These are phyloP conservation scores for Phymanthus crucifer DNA, from an alignment of 92 coral and sea anemone species.

Conservation along the genomic window DNA sequence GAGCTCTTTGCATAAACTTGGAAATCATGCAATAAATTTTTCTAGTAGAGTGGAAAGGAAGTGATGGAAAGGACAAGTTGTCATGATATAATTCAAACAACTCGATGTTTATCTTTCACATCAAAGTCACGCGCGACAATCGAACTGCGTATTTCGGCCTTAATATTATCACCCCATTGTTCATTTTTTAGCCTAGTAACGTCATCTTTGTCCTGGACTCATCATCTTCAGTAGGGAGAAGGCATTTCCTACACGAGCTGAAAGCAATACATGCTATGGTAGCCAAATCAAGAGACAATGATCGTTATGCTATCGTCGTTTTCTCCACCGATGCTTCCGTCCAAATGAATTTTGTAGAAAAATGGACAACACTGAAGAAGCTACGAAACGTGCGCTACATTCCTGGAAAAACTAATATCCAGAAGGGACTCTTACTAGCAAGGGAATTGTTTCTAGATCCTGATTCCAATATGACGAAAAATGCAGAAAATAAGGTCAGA, in stretches of 20 bases:
- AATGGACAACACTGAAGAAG: slow-evolving; percentile 31
- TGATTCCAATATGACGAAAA: background rate
- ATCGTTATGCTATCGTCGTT: slow-evolving; percentile 46
- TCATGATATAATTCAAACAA: too few relatives aligned
- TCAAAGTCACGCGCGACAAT: too few relatives aligned
- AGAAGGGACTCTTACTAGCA: slow-evolving; percentile 55
- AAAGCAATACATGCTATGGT: slow-evolving; percentile 55
- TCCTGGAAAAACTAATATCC: slow-evolving; percentile 66
- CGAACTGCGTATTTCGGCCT: too few relatives aligned
- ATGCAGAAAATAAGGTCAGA: slow-evolving; percentile 22
- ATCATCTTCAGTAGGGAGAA: slow-evolving; percentile 59
- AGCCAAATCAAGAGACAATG: slow-evolving; percentile 46
- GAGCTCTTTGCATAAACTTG: background rate
- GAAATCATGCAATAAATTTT: too few relatives aligned
- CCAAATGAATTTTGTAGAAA: slow-evolving; percentile 45
- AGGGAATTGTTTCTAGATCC: slow-evolving; percentile 13
- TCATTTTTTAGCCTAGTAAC: slow-evolving; percentile 20
- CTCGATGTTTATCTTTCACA: too few relatives aligned
- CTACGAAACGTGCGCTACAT: slow-evolving; percentile 17
- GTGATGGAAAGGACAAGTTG: too few relatives aligned
- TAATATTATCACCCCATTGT: too few relatives aligned
- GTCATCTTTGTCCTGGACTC: slow-evolving; percentile 69
- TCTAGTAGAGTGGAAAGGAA: too few relatives aligned
- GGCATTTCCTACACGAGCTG: slow-evolving; percentile 51
- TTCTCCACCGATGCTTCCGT: slow-evolving; percentile 54